Base-by-base conservation (phyloP, 1,140 invertebrate genomes). In the Drosophila azteca region DNA sequence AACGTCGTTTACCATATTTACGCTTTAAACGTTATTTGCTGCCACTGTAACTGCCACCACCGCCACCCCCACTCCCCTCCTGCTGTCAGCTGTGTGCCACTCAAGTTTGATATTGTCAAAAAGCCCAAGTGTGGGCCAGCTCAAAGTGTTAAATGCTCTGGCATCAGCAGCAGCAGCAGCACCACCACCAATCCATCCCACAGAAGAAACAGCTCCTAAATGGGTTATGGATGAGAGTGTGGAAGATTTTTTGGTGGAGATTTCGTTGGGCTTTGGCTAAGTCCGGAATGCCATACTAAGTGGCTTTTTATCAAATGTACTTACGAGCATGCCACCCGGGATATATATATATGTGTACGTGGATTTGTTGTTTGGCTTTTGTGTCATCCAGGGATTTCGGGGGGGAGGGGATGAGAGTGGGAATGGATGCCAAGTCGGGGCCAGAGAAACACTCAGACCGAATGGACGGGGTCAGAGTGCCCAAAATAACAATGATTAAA, bases 1-100 rank as follows among this genome's bases (percentile, higher is more conserved):
- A 87, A 87, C 77, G 84, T 79, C 79, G 79, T 69, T 87, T 87
- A 87, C 79, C 82, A 87, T 87, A 82, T 87, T 88, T 76, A 82
- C 83, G 75, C 82, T 81, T 79, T 88, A 88, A 87, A 83, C 80
- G 83, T 80, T 82, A 85, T 88, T 87, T 87, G 13, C 60, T 46
- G 61, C 8, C 68, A 65, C 26, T 55, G 31, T 26, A 13, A 9
- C 15, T 17, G 9, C 9, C 11, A 11, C 35, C 11, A 2, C 35
- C 11, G 9, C 3, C 9, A 0, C 3, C 31, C 31, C 31, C 17
- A 20, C 17, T 20, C 35, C 53, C 15, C 55, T 41, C 22, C 39
- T 66, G 48, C 62, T 76, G 72, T 75, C 71, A 74, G 39, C 35
- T 51, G 49, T 51, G 49, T 46, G 76, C 67, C 80, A 78, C 71